phyloP scores from a whole-genome alignment of 1,140 invertebrate species.

The Mizuhopecten yessoensis region DNA sequence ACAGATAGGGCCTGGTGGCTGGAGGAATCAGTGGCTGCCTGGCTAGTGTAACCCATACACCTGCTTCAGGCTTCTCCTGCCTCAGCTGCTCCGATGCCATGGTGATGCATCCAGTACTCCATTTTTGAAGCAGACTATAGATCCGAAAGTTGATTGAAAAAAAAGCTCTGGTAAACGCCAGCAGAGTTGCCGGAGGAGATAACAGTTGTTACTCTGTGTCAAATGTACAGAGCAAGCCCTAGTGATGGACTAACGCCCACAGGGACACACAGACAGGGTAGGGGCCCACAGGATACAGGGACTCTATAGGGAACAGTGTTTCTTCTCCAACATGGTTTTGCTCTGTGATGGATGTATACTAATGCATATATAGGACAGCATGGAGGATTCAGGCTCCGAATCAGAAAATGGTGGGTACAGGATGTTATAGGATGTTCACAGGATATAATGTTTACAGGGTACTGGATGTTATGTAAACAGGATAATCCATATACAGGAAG shows the following conservation, averaged over 20 bases:
- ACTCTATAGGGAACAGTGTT: neutral
- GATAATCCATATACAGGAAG: no score
- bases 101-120: neutral
- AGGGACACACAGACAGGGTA: no score
- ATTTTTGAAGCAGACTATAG: constrained; percentile 34
- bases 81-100: neutral
- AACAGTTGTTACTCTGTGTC: neutral
- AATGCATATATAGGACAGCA: neutral
- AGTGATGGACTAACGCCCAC: neutral
- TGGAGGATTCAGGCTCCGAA: constrained; percentile 5
- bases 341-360: neutral
- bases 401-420: neutral
- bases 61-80: neutral
- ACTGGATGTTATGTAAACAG: no score
- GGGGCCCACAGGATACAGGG: no score
- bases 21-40: neutral
- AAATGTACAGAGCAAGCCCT: neutral
- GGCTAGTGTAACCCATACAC: constrained; percentile 25
- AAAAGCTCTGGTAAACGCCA: constrained; percentile 25
- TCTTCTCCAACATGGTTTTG: neutral
- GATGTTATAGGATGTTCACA: no score
- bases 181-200: neutral
- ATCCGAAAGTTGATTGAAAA: constrained; percentile 31
- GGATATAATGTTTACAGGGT: no score
- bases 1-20: neutral